Evolutionary conservation across 37 sponge, comb jelly and placozoan species (phyloP).

Genomic region (Ephydatia muelleri): DNA sequence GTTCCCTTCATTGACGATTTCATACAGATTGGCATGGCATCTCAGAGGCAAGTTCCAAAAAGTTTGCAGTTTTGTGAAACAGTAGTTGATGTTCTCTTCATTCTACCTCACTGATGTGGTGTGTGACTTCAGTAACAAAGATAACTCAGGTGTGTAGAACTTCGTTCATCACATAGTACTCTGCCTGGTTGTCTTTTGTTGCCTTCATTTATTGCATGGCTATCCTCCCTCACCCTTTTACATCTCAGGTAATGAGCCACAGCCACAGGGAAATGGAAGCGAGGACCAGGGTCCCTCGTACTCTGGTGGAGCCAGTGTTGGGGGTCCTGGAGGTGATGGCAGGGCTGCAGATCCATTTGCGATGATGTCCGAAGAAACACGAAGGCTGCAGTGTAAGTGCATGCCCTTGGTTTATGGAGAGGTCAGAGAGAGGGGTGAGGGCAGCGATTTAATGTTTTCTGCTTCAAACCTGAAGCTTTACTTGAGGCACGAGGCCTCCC

Average conservation of each 20-base stretch:
- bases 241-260: slow-evolving; percentile 70
- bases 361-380: slow-evolving; percentile 32
- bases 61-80: neutral
- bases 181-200: neutral
- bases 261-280: slow-evolving; percentile 39
- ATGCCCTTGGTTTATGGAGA: neutral
- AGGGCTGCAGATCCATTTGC: slow-evolving; percentile 45
- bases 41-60: neutral
- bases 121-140: neutral
- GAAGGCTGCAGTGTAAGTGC: slow-evolving; percentile 41
- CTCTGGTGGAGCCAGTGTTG: neutral
- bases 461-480: slow-evolving; percentile 56
- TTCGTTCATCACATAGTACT: neutral
- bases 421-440: neutral
- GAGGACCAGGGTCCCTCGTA: neutral
- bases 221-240: neutral
- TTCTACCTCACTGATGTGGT: neutral
- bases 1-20: neutral
- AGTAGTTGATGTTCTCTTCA: neutral
- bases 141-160: neutral
- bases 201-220: neutral
- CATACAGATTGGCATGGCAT: neutral
- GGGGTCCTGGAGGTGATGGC: neutral
- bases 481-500: slow-evolving; percentile 80
- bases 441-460: neutral